phyloP scores from a whole-genome alignment of 2,113 vertebrate species.

The Thinocorus orbignyianus region DNA sequence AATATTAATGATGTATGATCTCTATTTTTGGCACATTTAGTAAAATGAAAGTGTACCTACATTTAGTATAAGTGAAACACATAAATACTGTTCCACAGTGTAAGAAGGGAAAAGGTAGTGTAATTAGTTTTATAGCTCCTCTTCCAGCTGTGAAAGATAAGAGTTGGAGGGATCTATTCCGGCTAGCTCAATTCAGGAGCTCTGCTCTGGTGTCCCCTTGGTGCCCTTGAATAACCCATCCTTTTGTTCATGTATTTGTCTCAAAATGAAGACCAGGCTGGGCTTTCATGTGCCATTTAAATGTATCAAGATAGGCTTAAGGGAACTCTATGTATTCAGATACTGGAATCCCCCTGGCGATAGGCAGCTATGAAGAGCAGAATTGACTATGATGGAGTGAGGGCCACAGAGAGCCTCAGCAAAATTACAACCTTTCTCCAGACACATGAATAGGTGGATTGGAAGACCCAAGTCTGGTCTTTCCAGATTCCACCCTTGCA shows the following conservation, averaged over 20 bases:
- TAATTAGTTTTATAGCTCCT: background rate
- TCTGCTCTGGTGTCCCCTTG: background rate
- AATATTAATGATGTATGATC: background rate
- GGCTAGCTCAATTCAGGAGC: background rate
- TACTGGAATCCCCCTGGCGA: background rate
- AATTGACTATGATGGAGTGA: background rate
- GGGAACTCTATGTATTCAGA: background rate
- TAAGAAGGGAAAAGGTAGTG: background rate
- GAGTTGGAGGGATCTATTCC: background rate
- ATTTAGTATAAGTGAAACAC: background rate
- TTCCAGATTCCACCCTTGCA: background rate
- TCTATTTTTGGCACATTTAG: conserved; percentile 12
- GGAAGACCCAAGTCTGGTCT: background rate
- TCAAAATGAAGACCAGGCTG: background rate
- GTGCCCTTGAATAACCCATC: background rate
- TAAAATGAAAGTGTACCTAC: background rate
- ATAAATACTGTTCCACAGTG: background rate
- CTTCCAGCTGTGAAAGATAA: background rate
- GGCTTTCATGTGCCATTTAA: background rate
- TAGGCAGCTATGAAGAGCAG: background rate
- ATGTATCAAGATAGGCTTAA: background rate
- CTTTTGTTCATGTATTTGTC: background rate
- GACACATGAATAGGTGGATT: background rate
- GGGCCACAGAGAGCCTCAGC: background rate
- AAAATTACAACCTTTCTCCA: background rate